These are phyloP conservation scores for Montipora sp. DNA, from an alignment of 64 coral and sea anemone genomes.

Conservation along the genomic window DNA sequence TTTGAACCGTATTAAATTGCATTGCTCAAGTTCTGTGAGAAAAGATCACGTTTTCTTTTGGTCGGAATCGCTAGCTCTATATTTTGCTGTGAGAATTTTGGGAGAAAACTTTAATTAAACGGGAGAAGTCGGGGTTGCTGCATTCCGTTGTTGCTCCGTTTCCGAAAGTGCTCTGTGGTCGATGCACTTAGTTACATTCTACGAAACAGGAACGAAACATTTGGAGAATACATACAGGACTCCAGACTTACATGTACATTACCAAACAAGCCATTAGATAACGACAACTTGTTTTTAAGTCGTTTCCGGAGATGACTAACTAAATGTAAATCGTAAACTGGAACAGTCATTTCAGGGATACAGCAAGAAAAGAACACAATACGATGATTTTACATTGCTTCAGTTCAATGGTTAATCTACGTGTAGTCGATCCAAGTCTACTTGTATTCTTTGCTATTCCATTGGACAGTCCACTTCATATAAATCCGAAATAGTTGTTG, in stretches of 20 bases:
- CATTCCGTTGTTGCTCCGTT: too few relatives aligned
- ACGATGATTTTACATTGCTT: background rate
- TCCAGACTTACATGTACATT: background rate
- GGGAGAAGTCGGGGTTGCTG: too few relatives aligned
- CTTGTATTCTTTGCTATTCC: background rate
- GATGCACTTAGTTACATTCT: background rate
- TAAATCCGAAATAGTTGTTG: constrained; percentile 63
- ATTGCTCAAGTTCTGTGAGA: too few relatives aligned
- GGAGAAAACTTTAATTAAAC: too few relatives aligned
- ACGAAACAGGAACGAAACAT: constrained; percentile 4
- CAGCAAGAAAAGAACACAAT: background rate
- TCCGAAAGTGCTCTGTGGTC: background rate
- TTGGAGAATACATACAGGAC: constrained; percentile 3
- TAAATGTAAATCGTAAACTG: background rate
- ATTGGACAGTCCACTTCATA: constrained; percentile 2
- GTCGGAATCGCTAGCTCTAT: too few relatives aligned
- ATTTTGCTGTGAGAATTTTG: too few relatives aligned
- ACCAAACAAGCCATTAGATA: background rate
- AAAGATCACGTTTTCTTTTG: too few relatives aligned
- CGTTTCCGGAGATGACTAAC: background rate
- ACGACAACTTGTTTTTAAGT: background rate
- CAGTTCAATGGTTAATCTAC: background rate
- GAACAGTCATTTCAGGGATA: constrained; percentile 1
- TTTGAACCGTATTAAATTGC: too few relatives aligned
- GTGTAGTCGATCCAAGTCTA: background rate